Conservation (phyloP, 2,113 vertebrate genomes). For the Malurus alboscapulatus region DNA sequence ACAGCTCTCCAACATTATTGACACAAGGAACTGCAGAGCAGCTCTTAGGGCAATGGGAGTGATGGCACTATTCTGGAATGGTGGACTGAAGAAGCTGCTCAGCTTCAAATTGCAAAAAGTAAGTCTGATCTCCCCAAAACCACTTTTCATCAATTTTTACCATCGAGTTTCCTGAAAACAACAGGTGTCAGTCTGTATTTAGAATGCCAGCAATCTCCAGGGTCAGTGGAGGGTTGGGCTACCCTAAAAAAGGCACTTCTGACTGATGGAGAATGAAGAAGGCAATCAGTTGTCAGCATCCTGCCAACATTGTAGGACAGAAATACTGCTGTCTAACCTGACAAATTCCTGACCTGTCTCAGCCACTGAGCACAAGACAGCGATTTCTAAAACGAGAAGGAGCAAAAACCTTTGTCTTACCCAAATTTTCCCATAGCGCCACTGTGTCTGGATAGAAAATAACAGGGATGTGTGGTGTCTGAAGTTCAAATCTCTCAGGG, state of each 20-base stretch:
- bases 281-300: background rate
- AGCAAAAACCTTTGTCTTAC: background rate
- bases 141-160: background rate
- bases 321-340: background rate
- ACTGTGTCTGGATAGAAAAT: background rate
- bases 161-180: background rate
- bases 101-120: background rate
- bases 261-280: background rate
- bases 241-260: fast-evolving
- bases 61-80: fast-evolving
- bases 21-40: background rate
- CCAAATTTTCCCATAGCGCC: fast-evolving
- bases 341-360: background rate
- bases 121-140: background rate
- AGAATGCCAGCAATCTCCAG: background rate
- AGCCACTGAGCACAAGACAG: background rate
- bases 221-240: background rate
- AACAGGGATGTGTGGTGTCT: background rate
- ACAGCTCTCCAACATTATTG: background rate
- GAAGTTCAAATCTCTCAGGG: background rate
- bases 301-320: fast-evolving
- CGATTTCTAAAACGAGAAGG: background rate
- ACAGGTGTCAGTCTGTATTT: background rate
- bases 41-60: background rate
- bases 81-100: background rate